phyloP scores from a whole-genome alignment of 2,888 invertebrate genomes.

The Stenurella melanura region DNA sequence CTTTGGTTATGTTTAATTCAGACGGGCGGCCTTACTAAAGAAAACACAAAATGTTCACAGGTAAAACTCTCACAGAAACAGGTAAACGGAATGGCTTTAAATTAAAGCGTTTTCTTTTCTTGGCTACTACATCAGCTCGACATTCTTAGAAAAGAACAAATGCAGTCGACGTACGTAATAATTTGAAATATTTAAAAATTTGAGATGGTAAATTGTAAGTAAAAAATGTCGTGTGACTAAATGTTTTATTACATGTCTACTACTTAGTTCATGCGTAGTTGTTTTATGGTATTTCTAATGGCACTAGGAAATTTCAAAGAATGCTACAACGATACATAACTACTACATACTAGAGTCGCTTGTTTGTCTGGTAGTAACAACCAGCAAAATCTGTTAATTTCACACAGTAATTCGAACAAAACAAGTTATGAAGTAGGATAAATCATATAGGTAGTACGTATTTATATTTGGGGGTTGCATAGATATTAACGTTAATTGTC shows the following conservation, averaged over 20 bases:
- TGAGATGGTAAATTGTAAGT: conserved; percentile 15
- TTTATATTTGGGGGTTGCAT: no score
- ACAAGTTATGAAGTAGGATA: no score
- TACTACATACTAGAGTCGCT: background rate
- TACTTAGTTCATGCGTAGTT: background rate
- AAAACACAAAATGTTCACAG: conserved; percentile 55
- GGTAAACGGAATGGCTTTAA: conserved; percentile 55
- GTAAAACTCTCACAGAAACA: conserved; percentile 55
- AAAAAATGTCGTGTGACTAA: conserved; percentile 7
- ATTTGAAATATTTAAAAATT: conserved; percentile 37
- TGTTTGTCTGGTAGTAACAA: background rate
- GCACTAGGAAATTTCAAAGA: background rate
- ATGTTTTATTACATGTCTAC: conserved; percentile 10
- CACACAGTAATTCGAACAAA: background rate
- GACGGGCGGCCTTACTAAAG: conserved; percentile 50
- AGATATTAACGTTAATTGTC: no score
- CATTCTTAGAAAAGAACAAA: conserved; percentile 39
- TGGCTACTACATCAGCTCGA: conserved; percentile 41
- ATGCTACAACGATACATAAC: background rate
- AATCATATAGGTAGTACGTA: no score
- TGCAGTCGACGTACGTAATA: conserved; percentile 21
- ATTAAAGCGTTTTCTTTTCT: conserved; percentile 48
- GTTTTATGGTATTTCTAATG: conserved; percentile 3
- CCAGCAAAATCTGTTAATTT: background rate
- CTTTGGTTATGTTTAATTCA: conserved; percentile 41